Evolutionary conservation across 2,113 vertebrate species (phyloP), one percentile per base, ranked within the genome.

Genomic region (Mola mola): DNA sequence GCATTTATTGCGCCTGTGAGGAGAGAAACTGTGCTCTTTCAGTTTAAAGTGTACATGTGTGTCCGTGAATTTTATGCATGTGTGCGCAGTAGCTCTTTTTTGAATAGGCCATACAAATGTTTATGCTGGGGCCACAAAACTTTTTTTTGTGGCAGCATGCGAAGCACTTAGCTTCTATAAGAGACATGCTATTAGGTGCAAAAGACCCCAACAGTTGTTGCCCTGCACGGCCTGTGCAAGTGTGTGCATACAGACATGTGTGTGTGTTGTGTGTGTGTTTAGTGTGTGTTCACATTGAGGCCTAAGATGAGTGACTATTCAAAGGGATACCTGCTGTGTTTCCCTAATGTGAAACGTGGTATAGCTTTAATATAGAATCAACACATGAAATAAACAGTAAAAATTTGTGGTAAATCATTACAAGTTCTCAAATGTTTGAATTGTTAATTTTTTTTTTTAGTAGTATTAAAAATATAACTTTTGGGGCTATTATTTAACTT

Each of bases 161-260:
- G 64, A 81, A 84, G 55, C 75, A 76, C 68, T 81, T 72, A 64
- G 15, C 49, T 79, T 79, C 53, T 71, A 48, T 76, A 31, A 52
- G 70, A 40, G 41, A 59, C 16, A 40, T 4, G 43, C 53, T 37
- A 74, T 74, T 74, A 48, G 73, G 57, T 78, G 64, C 66, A 80
- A 72, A 66, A 60, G 53, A 75, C 62, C 66, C 41, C 34, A 64
- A 72, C 25, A 12, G 29, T 66, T 34, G 49, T 51, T 29, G 29
- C 52, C n/a, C n/a, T n/a, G n/a, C n/a, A n/a, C n/a, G n/a, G 22
- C 17, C 11, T 47, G 34, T 56, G 25, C 65, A 33, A 53, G 55
- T 66, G 12, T 53, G 37, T 58, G 48, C n/a, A n/a, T n/a, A n/a
- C n/a, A n/a, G n/a, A n/a, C n/a, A n/a, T n/a, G n/a, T n/a, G n/a